phyloP scores from a whole-genome alignment of 1,140 invertebrate species.

The Microplitis demolitor region DNA sequence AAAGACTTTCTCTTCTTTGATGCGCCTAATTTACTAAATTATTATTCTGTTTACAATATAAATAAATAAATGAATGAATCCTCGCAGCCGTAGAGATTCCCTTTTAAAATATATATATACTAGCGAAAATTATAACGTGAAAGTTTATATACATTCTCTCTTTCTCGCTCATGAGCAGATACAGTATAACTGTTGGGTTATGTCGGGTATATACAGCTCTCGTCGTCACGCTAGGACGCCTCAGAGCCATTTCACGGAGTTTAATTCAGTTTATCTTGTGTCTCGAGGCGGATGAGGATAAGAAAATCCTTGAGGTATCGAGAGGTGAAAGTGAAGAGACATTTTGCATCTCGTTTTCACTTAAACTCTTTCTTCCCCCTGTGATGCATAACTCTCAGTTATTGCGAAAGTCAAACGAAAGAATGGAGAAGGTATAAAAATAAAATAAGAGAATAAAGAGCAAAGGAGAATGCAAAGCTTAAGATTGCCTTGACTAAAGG shows the following conservation, averaged over 20 bases:
- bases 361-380: neutral
- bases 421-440: neutral
- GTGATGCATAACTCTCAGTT: neutral
- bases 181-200: neutral
- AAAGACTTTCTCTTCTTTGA: slow-evolving; percentile 44
- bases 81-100: neutral
- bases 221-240: neutral
- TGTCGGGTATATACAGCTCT: neutral
- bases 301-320: slow-evolving; percentile 6
- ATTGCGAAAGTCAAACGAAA: slow-evolving; percentile 9
- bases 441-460: neutral
- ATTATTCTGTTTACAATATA: slow-evolving; percentile 46
- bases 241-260: slow-evolving; percentile 18
- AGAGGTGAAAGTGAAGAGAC: neutral
- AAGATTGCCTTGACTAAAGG: slow-evolving; percentile 7
- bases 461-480: slow-evolving; percentile 7
- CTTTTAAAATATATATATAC: too few species aligned
- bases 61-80: neutral
- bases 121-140: slow-evolving; percentile 1
- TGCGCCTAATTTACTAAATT: slow-evolving; percentile 51
- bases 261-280: slow-evolving; percentile 25
- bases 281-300: neutral
- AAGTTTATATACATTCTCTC: slow-evolving; percentile 8
- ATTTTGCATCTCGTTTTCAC: neutral
- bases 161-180: neutral